Evolutionary conservation across 2,113 vertebrate species (phyloP).

Genomic region (Ia io): DNA sequence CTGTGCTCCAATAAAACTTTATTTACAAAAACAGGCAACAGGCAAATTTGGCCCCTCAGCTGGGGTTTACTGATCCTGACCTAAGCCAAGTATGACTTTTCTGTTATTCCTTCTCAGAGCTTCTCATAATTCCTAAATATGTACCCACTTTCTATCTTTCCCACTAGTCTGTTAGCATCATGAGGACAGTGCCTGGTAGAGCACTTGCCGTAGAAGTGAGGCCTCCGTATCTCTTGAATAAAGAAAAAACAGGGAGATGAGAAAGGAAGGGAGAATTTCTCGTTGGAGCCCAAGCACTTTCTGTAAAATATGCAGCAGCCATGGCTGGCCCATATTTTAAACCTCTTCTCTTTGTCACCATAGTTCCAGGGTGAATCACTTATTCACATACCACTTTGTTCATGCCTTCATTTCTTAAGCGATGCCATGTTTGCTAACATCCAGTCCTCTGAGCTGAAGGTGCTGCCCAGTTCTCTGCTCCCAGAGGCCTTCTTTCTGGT

Average conservation of each 20-base stretch:
- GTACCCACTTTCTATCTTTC: background rate
- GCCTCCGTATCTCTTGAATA: background rate
- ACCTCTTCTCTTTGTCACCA: background rate
- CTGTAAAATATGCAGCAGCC: background rate
- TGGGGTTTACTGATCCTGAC: background rate
- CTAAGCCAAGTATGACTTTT: background rate
- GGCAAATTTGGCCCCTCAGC: background rate
- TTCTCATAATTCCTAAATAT: background rate
- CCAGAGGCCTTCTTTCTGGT: background rate
- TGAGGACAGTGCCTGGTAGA: background rate
- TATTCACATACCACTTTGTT: background rate
- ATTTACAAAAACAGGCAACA: background rate
- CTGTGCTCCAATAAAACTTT: conserved; percentile 27
- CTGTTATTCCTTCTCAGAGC: background rate
- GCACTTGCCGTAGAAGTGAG: background rate
- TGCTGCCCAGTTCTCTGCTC: background rate
- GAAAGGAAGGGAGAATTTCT: background rate
- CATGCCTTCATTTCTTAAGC: background rate
- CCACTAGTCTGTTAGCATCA: background rate
- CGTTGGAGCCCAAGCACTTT: background rate
- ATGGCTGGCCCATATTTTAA: background rate
- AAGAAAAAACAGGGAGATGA: background rate
- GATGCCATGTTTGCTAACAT: background rate
- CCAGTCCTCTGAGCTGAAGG: background rate
- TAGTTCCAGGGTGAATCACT: background rate